phyloP scores from a whole-genome alignment of 2,797 vertebrate species.

The Siniperca undulata region DNA sequence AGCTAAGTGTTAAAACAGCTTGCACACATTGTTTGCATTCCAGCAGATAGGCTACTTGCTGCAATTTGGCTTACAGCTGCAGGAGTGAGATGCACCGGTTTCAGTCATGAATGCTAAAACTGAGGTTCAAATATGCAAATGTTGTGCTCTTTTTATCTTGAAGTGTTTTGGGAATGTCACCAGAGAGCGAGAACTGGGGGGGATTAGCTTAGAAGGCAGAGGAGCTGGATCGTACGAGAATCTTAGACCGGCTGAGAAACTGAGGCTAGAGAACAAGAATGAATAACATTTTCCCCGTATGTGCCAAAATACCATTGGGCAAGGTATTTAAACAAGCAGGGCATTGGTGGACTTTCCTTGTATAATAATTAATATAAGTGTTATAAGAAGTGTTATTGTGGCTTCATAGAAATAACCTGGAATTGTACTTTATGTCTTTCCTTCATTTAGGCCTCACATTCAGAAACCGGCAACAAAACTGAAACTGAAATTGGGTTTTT shows the following conservation, averaged over 20 bases:
- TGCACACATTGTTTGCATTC: conserved; percentile 58
- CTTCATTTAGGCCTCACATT: background rate
- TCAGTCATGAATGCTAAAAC: background rate
- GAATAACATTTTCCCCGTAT: background rate
- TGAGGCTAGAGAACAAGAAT: background rate
- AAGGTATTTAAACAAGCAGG: background rate
- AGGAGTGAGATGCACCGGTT: background rate
- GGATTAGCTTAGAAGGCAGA: background rate
- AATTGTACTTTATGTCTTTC: background rate
- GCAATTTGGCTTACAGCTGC: conserved; percentile 1
- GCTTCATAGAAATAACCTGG: background rate
- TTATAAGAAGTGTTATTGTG: no score
- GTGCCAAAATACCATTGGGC: background rate
- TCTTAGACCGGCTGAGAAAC: background rate
- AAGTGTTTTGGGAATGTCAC: conserved; percentile 25
- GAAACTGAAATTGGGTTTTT: background rate
- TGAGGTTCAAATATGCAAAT: conserved; percentile 25
- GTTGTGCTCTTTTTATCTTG: background rate
- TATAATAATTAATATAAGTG: no score
- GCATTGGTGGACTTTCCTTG: background rate
- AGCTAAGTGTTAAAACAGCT: conserved; percentile 38
- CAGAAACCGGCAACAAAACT: background rate
- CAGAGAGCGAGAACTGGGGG: background rate
- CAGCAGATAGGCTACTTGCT: conserved; percentile 14
- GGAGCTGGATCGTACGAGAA: background rate